Percentiles rank a stretch among this genome's conserved stretches.
phyloP scores from a whole-genome alignment of 2,797 vertebrate genomes.

The Phyllotis vaccarum region DNA sequence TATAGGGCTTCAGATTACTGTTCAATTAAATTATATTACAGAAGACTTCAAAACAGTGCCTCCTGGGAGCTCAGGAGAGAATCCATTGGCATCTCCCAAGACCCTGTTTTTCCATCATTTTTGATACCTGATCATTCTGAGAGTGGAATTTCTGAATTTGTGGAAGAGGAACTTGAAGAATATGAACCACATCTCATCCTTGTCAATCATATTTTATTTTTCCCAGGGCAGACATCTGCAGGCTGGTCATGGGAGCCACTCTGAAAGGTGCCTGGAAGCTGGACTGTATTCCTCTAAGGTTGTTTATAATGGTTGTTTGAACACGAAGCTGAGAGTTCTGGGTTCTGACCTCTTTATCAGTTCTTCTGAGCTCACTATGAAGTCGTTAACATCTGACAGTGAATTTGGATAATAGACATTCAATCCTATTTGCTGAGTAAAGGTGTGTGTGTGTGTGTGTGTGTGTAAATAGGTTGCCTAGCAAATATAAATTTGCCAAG shows the following conservation, averaged over 20 bases:
- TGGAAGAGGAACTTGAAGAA: conserved; percentile 40
- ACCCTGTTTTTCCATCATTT: conserved; percentile 55
- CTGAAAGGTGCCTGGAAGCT: neutral
- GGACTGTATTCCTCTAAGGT: neutral
- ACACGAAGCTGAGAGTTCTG: neutral
- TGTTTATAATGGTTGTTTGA: neutral
- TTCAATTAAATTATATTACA: conserved; percentile 49
- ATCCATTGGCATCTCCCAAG: neutral
- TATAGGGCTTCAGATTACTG: conserved; percentile 52
- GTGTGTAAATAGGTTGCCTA: neutral
- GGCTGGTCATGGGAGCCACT: neutral
- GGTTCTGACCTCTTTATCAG: neutral
- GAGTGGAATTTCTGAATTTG: conserved; percentile 28
- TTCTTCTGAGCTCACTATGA: neutral
- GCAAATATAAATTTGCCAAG: neutral
- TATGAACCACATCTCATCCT: neutral
- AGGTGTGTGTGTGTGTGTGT: neutral
- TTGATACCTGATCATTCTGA: neutral
- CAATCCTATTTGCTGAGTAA: neutral
- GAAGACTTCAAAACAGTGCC: conserved; percentile 20
- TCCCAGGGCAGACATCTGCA: neutral
- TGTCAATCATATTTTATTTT: conserved; percentile 21
- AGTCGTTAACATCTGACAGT: neutral
- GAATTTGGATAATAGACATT: neutral
- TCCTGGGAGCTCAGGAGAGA: neutral